phyloP scores from a whole-genome alignment of 2,888 invertebrate genomes.

The Morinoia aosen region DNA sequence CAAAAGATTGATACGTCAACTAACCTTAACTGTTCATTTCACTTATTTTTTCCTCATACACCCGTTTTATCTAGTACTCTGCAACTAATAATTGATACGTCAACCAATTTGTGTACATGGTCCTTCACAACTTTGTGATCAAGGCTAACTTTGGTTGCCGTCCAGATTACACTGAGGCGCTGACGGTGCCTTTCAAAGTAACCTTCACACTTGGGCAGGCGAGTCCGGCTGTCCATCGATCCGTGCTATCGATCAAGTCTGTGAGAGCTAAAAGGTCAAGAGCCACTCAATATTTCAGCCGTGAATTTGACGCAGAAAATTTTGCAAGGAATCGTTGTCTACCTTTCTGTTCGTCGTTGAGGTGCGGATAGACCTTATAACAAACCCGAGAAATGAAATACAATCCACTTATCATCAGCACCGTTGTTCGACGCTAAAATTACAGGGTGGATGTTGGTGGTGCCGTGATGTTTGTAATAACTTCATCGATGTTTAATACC shows the following conservation, averaged over 20 bases:
- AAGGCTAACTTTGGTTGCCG: neutral
- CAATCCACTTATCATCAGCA: neutral
- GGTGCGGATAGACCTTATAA: neutral
- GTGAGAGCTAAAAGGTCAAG: neutral
- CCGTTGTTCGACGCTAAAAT: neutral
- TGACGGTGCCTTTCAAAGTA: neutral
- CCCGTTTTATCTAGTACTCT: neutral
- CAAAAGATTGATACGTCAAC: too few species aligned
- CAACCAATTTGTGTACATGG: neutral
- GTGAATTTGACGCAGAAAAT: neutral
- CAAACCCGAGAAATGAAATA: neutral
- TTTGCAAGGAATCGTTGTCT: neutral
- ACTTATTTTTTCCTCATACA: neutral
- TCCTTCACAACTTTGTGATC: neutral
- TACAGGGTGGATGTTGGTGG: neutral
- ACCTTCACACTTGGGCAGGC: neutral
- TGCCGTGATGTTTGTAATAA: neutral
- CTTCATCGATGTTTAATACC: neutral
- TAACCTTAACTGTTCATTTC: neutral
- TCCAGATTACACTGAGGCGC: neutral
- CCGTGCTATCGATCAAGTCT: neutral
- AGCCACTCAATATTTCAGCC: neutral
- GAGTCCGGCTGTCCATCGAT: neutral
- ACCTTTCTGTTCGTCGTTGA: neutral
- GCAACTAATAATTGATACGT: too few species aligned